Evolutionary conservation across 2,113 vertebrate species (phyloP), one percentile per base, ranked within the genome.

Genomic region (Oceanites oceanicus): DNA sequence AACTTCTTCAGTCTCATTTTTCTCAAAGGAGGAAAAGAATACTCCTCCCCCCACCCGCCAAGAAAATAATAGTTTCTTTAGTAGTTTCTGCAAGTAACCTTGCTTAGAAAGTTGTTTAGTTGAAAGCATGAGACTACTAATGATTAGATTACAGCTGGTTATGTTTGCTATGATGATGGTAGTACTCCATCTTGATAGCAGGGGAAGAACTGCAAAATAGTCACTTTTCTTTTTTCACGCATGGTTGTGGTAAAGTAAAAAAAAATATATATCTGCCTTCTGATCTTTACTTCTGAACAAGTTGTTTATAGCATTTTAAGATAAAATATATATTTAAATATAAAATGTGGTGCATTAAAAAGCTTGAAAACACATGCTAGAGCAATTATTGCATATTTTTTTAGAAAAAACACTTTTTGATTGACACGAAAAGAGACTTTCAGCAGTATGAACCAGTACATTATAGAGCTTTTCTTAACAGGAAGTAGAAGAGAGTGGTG

Each of bases 401-500:
- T 74, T 56, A 53, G 56, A 74, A 71, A 92, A 53, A 58, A 7
- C 15, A 9, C 10, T 72, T 87, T 95, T 75, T 21, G 26, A 5
- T 66, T 95, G 85, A 65, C 25, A 45, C 70, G 15, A 58, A 61
- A 77, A 85, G 58, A 96, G 53, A 78, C 83, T 90, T 97, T 95
- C 77, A 47, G 55, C 86, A 75, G 94, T 95, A 30, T 22, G 90
- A 96, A 84, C 63, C 79, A 87, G 67, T 52, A 92, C 77, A 53
- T 90, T 84, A 75, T 87, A 94, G 97, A 95, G 95, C 96, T 97
- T 97, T 97, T 97, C 96, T 98, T 96, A 97, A 97, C 98, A 98
- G 98, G 98, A 98, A 98, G 97, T 93, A 97, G 97, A 98, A 88
- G 92, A 91, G 96, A 95, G 96, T 63, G 76, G 98, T 97, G 98